Conservation (phyloP, 2,797 vertebrate species). For the Liasis olivaceus region DNA sequence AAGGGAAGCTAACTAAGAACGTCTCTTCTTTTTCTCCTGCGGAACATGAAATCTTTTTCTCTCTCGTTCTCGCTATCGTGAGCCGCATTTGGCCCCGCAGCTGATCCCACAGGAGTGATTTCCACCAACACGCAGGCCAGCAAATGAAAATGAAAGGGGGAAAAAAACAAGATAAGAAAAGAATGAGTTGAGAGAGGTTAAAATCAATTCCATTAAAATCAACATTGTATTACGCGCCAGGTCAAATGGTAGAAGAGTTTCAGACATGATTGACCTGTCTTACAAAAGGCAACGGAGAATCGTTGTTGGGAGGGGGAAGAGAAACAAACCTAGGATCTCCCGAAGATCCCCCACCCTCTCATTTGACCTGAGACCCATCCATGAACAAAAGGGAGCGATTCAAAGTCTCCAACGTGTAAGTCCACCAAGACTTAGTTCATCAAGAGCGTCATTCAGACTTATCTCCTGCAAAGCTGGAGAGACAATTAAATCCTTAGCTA, state of each 20-base stretch:
- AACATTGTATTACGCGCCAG: constrained; percentile 36
- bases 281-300: neutral
- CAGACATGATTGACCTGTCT: constrained; percentile 15
- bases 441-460: constrained; percentile 10
- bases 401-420: neutral
- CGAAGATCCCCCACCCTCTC: too few relatives aligned
- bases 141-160: neutral
- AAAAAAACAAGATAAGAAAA: neutral
- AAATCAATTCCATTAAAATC: constrained; percentile 35
- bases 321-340: neutral
- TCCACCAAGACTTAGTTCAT: constrained; percentile 13
- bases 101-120: constrained; percentile 62
- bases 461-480: neutral
- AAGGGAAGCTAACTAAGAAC: neutral
- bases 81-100: constrained; percentile 33
- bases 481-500: neutral
- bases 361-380: neutral
- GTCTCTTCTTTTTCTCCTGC: neutral
- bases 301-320: neutral
- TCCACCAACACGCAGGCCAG: constrained; percentile 46
- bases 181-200: constrained; percentile 50
- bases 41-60: neutral
- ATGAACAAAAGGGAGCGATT: neutral
- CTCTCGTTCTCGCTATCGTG: constrained; percentile 1
- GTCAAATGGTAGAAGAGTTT: neutral